Evolutionary conservation across 2,888 invertebrate species (phyloP).

Genomic region (Tetanocera ferruginea): DNA sequence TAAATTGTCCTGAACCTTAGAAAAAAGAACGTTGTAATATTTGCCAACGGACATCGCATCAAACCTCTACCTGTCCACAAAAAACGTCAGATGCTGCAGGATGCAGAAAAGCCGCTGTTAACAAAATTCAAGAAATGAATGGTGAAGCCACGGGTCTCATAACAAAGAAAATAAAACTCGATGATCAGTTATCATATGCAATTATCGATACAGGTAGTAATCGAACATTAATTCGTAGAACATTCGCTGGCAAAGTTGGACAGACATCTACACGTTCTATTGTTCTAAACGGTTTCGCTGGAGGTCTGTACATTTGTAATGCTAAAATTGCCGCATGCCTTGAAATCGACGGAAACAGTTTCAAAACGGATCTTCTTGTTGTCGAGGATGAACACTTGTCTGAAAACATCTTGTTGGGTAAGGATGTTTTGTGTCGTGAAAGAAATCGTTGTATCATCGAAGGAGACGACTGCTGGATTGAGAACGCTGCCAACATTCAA

Average conservation of each 20-base stretch:
- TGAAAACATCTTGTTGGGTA: too few relatives aligned
- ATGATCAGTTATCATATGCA: constrained; percentile 22
- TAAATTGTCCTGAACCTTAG: constrained; percentile 40
- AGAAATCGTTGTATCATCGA: constrained; percentile 25
- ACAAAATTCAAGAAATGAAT: constrained; percentile 36
- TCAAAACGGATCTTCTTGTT: too few relatives aligned
- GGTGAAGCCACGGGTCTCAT: constrained; percentile 26
- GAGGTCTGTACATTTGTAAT: too few relatives aligned
- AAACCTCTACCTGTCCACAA: constrained; percentile 24
- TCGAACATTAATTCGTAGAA: constrained; percentile 25
- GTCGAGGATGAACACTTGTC: too few relatives aligned
- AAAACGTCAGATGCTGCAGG: neutral
- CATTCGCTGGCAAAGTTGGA: neutral
- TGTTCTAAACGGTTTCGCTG: too few relatives aligned
- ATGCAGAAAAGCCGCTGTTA: neutral
- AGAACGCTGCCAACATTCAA: constrained; percentile 9
- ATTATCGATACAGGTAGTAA: constrained; percentile 25
- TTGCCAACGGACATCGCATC: constrained; percentile 33
- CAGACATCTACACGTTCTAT: neutral
- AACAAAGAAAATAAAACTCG: constrained; percentile 24
- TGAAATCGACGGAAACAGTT: too few relatives aligned
- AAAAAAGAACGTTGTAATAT: constrained; percentile 28
- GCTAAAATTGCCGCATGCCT: too few relatives aligned
- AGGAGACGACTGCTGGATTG: neutral
- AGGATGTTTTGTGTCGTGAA: constrained; percentile 13